Evolutionary conservation across 2,113 vertebrate species (phyloP).

Genomic region (Pristiophorus japonicus): DNA sequence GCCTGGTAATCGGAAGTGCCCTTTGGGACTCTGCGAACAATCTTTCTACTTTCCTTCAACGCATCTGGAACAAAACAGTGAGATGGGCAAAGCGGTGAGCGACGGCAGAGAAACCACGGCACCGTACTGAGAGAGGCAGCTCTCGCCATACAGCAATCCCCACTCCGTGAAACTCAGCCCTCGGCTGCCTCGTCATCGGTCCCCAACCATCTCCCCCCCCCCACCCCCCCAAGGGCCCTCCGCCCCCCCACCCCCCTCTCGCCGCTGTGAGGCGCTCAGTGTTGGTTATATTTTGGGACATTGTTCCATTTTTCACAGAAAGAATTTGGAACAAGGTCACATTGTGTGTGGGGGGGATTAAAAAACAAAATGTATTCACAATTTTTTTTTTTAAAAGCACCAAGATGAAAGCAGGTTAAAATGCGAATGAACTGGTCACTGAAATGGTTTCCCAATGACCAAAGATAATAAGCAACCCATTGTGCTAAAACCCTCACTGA

Average conservation of each 20-base stretch:
- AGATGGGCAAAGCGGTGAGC: background rate
- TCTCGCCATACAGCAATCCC: too few relatives aligned
- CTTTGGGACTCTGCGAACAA: constrained; percentile 82
- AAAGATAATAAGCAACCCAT: too few relatives aligned
- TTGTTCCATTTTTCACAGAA: background rate
- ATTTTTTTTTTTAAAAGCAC: too few relatives aligned
- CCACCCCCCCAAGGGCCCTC: too few relatives aligned
- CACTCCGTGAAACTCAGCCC: too few relatives aligned
- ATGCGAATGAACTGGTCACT: too few relatives aligned
- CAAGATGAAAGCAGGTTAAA: too few relatives aligned
- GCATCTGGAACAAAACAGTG: constrained; percentile 54
- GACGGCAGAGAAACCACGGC: background rate
- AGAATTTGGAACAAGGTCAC: background rate
- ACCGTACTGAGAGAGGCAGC: background rate
- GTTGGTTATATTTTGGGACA: background rate
- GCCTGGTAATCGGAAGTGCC: constrained; percentile 94
- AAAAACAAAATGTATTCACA: too few relatives aligned
- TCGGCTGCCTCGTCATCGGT: too few relatives aligned
- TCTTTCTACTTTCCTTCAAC: constrained; percentile 55
- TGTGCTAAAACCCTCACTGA: too few relatives aligned
- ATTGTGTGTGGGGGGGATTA: background rate
- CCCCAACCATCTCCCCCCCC: background rate
- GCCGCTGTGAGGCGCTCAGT: background rate
- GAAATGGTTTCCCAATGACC: too few relatives aligned
- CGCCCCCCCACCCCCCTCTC: background rate